Evolutionary conservation across 2,888 invertebrate genomes (phyloP), one percentile per base, ranked within the genome.

Genomic region (Nymphalis c-album): DNA sequence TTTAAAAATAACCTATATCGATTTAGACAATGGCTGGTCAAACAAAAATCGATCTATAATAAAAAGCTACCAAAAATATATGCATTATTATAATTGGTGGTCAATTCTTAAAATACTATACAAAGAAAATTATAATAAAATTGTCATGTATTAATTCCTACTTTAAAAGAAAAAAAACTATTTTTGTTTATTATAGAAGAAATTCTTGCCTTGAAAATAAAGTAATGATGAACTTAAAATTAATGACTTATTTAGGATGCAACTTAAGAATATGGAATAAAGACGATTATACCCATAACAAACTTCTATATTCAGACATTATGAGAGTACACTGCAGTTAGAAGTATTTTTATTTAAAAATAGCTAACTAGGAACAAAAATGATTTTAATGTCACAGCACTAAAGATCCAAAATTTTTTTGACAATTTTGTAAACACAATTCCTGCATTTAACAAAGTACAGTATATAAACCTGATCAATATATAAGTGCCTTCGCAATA

Each of bases 201-300:
- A 47, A 59, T 50, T 48, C 31, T 50, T 18, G 31, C 51, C 64
- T 60, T 50, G 60, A 64, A 48, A 40, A 40, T 40, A 40, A 40
- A 35, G 40, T 59, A 45, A 40, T 22, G 50, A 55, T 55, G 47
- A 66, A 55, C 65, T 66, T 66, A 65, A 51, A 31, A 51, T 51
- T 80, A 80, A 76, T 77, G 76, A 79, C 76, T 80, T 75, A 74
- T 64, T 74, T 72, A 74, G 71, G 66, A 40, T 64, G 63, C 71
- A 70, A 68, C 73, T 75, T 74, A 76, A 72, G 64, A 71, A 71
- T 79, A 84, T 75, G 84, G 84, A 87, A 87, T 86, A 82, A 86
- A 83, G 80, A 86, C 84, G 81, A 79, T 71, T 73, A 70, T 71
- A 73, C 82, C 77, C 80, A 81, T 78, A 79, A 78, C 77, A 77